Base-by-base conservation (phyloP, 1,140 invertebrate species). In the Lepidurus arcticus region DNA sequence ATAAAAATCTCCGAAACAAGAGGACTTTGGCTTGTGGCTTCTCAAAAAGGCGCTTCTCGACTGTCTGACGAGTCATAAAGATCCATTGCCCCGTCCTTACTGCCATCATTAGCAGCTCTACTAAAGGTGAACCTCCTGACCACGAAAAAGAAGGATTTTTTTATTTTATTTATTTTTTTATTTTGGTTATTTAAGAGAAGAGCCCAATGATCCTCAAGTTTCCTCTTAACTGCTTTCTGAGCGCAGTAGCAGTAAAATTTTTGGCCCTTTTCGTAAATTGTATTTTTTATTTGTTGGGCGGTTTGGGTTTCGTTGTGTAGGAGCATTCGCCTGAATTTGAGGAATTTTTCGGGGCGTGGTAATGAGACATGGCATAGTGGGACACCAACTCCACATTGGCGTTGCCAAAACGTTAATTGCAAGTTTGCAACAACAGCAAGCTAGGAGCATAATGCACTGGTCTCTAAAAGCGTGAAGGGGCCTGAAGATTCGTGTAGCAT, bases 51-150 rank as follows among this genome's bases (percentile, higher is more conserved):
- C 13, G 53, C 53, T 65, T 65, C 53, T 65, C 53, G 21, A 65
- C 16, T 65, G 21, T 13, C 53, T 65, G 53, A 65, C 53, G 53
- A 65, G 53, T 21, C 53, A 65, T 65, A 65, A 65, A n/a, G 53
- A 65, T 65, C 53, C 53, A 65, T 65, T 65, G 53, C 53, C n/a
- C 21, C 21, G n/a, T 65, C 53, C 16, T 65, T 65, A n/a, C 53
- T 21, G 10, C 53, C 53, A 65, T 65, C 53, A 65, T 65, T 65
- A 65, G 53, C 13, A 65, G 53, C 53, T 65, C 53, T 65, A n/a
- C 16, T 21, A 13, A 65, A 65, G 53, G 21, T 34, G 34, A 34
- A 3, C 34, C 34, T 34, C 1, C 7, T 11, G 47, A 21, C 8
- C 47, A 11, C 5, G 10, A 13, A 65, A 65, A 21, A 65, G 6